Evolutionary conservation across 2,113 vertebrate species (phyloP).

Genomic region (Procavia capensis): DNA sequence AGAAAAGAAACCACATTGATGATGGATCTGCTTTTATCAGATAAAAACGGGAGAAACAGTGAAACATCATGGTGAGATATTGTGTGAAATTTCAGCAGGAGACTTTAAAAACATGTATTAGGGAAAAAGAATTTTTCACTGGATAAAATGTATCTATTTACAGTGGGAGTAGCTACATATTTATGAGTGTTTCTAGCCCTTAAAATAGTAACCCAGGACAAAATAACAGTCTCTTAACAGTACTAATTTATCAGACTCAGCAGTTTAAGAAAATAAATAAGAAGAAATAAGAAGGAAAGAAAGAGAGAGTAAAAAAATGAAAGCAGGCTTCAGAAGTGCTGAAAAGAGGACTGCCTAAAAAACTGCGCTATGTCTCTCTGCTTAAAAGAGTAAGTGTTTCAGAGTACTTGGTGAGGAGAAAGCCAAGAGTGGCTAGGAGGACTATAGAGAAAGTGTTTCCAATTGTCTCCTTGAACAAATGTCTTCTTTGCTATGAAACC

Average conservation of each 20-base stretch:
- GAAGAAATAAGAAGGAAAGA: not conserved
- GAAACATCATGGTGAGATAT: constrained; percentile 66
- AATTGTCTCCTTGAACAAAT: not conserved
- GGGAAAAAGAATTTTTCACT: constrained; percentile 78
- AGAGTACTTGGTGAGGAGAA: not conserved
- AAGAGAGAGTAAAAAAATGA: not conserved
- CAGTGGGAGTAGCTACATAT: constrained; percentile 50
- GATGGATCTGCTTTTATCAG: constrained; percentile 67
- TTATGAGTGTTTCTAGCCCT: constrained; percentile 77
- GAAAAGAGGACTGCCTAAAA: not conserved
- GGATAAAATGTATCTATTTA: constrained; percentile 69
- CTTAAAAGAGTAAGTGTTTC: not conserved
- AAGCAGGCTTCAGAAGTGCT: not conserved
- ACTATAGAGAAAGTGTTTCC: not conserved
- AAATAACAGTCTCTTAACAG: constrained; percentile 74
- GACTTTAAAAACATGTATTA: constrained; percentile 69
- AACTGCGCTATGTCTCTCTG: not conserved
- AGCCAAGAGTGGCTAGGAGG: not conserved
- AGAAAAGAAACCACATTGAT: not conserved
- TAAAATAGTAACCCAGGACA: constrained; percentile 72
- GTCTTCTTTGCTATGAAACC: not conserved
- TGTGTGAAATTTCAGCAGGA: constrained; percentile 67
- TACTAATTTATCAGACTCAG: constrained; percentile 73
- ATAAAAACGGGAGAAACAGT: constrained; percentile 65
- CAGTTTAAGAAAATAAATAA: constrained; percentile 73